Evolutionary conservation across 2,888 invertebrate genomes (phyloP).

Genomic region (Microplitis manilae): DNA sequence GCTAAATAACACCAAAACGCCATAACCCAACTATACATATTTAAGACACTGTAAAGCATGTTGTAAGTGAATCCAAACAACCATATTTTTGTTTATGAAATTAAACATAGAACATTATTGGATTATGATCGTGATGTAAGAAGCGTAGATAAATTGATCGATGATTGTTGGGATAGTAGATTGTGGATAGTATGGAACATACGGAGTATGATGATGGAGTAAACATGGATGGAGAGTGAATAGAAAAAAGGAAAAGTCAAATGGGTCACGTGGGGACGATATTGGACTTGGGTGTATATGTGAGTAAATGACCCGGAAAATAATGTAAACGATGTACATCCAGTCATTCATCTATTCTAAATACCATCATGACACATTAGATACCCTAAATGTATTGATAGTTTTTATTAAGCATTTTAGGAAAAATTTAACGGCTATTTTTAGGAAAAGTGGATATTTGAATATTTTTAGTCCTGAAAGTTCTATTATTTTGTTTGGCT

Average conservation of each 20-base stretch:
- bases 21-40: no score
- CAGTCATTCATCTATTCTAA: slow-evolving; percentile 5
- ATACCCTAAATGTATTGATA: neutral
- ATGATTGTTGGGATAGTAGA: slow-evolving; percentile 23
- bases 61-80: no score
- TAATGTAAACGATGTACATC: slow-evolving; percentile 37
- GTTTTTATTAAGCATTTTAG: no score
- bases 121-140: neutral
- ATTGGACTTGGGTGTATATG: slow-evolving; percentile 18
- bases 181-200: neutral
- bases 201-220: neutral
- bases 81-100: no score
- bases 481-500: no score
- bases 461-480: no score
- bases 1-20: no score
- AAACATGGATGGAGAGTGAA: slow-evolving; percentile 3
- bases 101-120: no score
- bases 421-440: no score
- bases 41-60: no score
- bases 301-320: slow-evolving; percentile 43
- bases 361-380: neutral
- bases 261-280: slow-evolving; percentile 34
- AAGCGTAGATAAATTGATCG: slow-evolving; percentile 30
- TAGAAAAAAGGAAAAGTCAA: slow-evolving; percentile 32
- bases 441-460: no score